Base-by-base conservation (phyloP, 1,140 invertebrate genomes). In the Drosophila parvula region DNA sequence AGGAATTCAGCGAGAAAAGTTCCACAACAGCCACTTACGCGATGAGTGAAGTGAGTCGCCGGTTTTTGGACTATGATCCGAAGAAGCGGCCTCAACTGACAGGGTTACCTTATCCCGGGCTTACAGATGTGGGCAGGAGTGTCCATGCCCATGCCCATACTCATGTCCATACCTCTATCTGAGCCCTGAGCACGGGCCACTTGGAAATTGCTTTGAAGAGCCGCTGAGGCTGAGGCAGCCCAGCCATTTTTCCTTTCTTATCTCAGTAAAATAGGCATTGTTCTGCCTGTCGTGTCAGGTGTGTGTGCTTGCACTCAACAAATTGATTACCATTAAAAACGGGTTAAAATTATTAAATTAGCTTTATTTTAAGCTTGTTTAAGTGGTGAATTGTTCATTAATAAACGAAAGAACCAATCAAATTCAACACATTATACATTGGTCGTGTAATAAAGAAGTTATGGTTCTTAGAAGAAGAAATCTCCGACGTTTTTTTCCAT, bases 221-320 rank as follows among this genome's bases (percentile, higher is more conserved):
- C 22, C 63, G 41, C 48, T 55, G 71, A 45, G 57, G 58, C 60
- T 51, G 78, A 67, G 78, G 78, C 47, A 70, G 68, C 55, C 67
- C 63, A 51, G 40, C 62, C 65, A 48, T 44, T 67, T 69, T 51
- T 78, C 69, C 65, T 81, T 86, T 82, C 83, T 86, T 86, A 86
- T 86, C 83, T 79, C 71, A 70, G 60, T 69, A 63, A 78, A 79
- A 86, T 86, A 83, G 83, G 79, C 83, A 88, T 86, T 86, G 82
- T 82, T 71, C 40, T 64, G n/a, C 44, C 43, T 58, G 16, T 32
- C 63, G 30, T 74, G 18, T 34, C 51, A 53, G 51, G 10, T 55
- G 48, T 51, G 38, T 62, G 18, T 18, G 45, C 32, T 32, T 53
- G 51, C 51, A 38, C 51, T 53, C 18, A 6, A 5, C 11, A 36